phyloP scores from a whole-genome alignment of 2,797 vertebrate genomes.

The Eurystomus glaucurus region DNA sequence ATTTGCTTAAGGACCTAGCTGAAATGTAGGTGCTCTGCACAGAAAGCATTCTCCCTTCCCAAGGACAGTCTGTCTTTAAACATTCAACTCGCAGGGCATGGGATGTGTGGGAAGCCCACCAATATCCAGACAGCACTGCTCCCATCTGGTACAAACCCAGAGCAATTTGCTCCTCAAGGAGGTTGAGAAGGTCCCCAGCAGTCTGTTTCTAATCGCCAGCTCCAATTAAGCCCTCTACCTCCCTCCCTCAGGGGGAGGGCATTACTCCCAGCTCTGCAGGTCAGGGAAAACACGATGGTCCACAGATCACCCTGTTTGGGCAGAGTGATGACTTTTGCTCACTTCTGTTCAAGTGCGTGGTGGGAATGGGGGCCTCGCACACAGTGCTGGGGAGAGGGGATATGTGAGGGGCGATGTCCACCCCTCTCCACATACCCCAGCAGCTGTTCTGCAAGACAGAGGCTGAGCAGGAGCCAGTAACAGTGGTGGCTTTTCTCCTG shows the following conservation, averaged over 20 bases:
- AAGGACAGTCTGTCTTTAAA: neutral
- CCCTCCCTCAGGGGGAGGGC: neutral
- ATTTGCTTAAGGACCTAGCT: neutral
- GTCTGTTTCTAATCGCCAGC: neutral
- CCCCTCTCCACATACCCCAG: neutral
- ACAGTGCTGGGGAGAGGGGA: neutral
- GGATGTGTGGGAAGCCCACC: neutral
- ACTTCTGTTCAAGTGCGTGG: neutral
- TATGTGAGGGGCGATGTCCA: neutral
- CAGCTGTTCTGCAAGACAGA: neutral
- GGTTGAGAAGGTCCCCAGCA: neutral
- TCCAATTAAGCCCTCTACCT: neutral
- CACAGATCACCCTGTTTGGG: neutral
- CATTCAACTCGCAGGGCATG: neutral
- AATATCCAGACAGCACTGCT: neutral
- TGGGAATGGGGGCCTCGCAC: neutral
- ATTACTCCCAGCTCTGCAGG: neutral
- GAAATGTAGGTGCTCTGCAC: neutral
- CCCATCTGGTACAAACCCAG: neutral
- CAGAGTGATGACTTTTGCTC: neutral
- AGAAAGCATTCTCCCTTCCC: neutral
- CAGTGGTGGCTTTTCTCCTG: constrained; percentile 23
- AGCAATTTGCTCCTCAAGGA: neutral
- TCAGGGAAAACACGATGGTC: neutral
- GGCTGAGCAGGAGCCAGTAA: neutral